Percentiles rank a stretch among this genome's conserved stretches.
Conservation (phyloP, 2,888 invertebrate species). For the Blastobasis lacticolella region DNA sequence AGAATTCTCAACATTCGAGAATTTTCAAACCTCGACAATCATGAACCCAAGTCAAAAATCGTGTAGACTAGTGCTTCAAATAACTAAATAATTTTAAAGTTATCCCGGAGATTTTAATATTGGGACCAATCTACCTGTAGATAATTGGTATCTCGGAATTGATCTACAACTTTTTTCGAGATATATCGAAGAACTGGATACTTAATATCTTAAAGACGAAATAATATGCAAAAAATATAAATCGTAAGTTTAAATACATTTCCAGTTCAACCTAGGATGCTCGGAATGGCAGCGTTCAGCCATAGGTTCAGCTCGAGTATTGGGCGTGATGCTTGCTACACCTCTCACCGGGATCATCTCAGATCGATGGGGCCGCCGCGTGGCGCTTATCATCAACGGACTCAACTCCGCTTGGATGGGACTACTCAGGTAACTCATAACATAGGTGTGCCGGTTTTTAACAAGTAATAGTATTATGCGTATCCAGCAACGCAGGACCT, state of each 20-base stretch:
- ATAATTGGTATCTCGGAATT: not conserved
- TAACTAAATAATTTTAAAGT: too few species aligned
- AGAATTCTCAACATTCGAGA: too few species aligned
- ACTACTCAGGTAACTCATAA: conserved; percentile 30
- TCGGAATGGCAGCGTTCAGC: conserved; percentile 80
- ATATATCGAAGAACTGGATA: too few species aligned
- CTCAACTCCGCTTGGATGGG: conserved; percentile 77
- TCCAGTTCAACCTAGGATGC: conserved; percentile 70
- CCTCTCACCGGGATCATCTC: conserved; percentile 81
- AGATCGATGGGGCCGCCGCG: conserved; percentile 79
- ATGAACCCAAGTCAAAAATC: too few species aligned
- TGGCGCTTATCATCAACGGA: conserved; percentile 70
- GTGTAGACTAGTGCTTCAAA: too few species aligned
- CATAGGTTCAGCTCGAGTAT: conserved; percentile 80
- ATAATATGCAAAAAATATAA: not conserved
- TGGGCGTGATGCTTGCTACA: conserved; percentile 79
- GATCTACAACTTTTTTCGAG: too few species aligned
- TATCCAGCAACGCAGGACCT: too few species aligned
- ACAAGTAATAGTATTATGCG: too few species aligned
- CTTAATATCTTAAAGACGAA: not conserved
- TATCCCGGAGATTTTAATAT: not conserved
- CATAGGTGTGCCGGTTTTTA: too few species aligned
- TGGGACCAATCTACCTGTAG: too few species aligned
- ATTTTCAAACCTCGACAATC: too few species aligned
- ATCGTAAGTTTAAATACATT: not conserved